Base-by-base conservation (phyloP, 2,888 invertebrate species). In the Epinotia bilunana region DNA sequence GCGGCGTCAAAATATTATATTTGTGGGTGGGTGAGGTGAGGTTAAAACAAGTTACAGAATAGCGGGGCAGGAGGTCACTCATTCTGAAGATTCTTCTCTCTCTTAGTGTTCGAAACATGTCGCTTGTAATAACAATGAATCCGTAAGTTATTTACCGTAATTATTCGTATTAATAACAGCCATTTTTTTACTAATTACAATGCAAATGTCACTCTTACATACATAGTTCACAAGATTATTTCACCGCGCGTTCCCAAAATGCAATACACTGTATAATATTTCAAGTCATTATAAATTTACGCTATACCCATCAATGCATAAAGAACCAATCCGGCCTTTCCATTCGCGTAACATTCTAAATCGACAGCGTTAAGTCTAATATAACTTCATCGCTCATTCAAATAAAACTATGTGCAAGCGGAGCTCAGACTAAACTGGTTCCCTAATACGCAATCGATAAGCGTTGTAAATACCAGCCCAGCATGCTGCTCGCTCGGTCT, bases 231-330 rank as follows among this genome's bases (percentile, higher is more conserved):
- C 4, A 60, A 28, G 13, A 49, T 49, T 28, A 60, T n/a, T 9
- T 2, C 39, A 9, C 16, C 28, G n/a, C 9, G 12, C 33, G 18
- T 57, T 23, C 43, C 16, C 18, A 68, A 68, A 58, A 20, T 58
- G 20, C 43, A 55, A 28, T 64, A 53, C 20, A 64, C 23, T 16
- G 20, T 18, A 58, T 68, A n/a, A 18, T 55, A 63, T 12, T 58
- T 63, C 16, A 43, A 63, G 28, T 64, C 23, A 43, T 64, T 39
- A 23, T 28, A 57, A 72, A 28, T 64, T 58, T 64, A 74, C 58
- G 63, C 33, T 49, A 12, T 49, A 18, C 28, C 74, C 58, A 63
- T 39, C 49, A 64, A 57, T 70, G 74, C 74, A 58, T 16, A 49
- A 67, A 49, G 16, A 1, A n/a, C 53, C n/a, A 53, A 4, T 39